A percentile compares a stretch with the other conserved stretches of the same genome.
These are phyloP conservation scores for Melanocharis versteri DNA, from an alignment of 2,113 vertebrate species.

Conservation along the genomic window DNA sequence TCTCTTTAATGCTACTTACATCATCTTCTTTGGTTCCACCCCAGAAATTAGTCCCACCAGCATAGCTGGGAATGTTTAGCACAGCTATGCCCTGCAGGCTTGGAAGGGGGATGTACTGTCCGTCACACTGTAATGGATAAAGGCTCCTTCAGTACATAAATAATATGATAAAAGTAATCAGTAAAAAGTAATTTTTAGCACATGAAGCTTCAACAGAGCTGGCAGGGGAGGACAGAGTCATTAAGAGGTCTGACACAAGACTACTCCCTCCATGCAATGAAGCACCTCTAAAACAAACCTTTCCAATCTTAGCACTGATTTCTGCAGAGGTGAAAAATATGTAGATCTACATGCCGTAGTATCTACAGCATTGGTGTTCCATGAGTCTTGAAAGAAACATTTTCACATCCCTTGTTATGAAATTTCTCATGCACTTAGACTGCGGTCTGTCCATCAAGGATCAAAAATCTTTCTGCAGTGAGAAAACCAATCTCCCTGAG, in stretches of 20 bases:
- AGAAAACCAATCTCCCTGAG: background rate
- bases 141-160: constrained; percentile 14
- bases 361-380: background rate
- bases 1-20: constrained; percentile 77
- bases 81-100: constrained; percentile 98
- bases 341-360: background rate
- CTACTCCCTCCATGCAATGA: background rate
- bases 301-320: background rate
- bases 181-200: background rate
- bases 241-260: background rate
- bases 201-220: background rate
- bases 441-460: background rate
- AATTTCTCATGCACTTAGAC: background rate
- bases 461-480: background rate
- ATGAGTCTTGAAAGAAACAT: background rate
- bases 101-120: constrained; percentile 96
- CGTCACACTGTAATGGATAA: constrained; percentile 86
- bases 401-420: background rate
- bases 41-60: constrained; percentile 98
- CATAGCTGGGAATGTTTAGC: constrained; percentile 96
- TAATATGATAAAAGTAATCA: background rate
- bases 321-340: background rate
- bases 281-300: background rate
- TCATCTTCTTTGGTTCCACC: constrained; percentile 98
- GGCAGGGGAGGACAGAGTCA: background rate